Evolutionary conservation across 2,797 vertebrate species (phyloP), one percentile per base, ranked within the genome.

Genomic region (Pangasius larnaudii): DNA sequence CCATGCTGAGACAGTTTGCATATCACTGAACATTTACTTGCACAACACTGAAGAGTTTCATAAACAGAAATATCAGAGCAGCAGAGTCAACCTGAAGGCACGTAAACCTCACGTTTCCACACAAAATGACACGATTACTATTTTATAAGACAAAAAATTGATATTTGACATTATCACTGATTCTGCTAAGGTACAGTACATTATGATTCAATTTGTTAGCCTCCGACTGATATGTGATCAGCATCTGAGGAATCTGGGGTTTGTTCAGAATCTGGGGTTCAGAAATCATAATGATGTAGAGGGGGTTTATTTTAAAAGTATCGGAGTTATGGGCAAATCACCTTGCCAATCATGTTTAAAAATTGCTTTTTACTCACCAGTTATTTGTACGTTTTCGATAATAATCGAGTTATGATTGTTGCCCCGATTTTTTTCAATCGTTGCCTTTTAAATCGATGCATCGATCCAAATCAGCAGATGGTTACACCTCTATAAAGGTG

Each of bases 1-100:
- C 89, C 27, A n/a, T 18, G 72, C 22, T 1, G 69, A 51, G 63
- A 74, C 69, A 18, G 92, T 95, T 94, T 93, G 88, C 92, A 93
- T 93, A 89, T 89, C 24, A 81, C 85, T 18, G 87, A 63, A 82
- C 19, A 42, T 18, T 42, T n/a, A n/a, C 39, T 82, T 63, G 59
- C 36, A 2, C 1, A 19, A 58, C n/a, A 80, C 10, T 24, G 33
- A 80, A 3, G 22, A 2, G 51, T 11, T 80, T 80, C 5, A 24
- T 36, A 79, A 24, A 2, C 33, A 80, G 78, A 80, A 22, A 79
- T 19, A 56, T 36, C 5, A 79, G 16, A 56, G 30, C 77, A 19
- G 53, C 78, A 63, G 79, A 39, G 33, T 36, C 14, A 39, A 56
- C 14, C 1, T 33, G n/a, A 0, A 5, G 51, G 22, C 18, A 7